Percentiles rank a stretch among this genome's conserved stretches.
phyloP scores from a whole-genome alignment of 2,797 vertebrate species.

The Mallotus villosus region DNA sequence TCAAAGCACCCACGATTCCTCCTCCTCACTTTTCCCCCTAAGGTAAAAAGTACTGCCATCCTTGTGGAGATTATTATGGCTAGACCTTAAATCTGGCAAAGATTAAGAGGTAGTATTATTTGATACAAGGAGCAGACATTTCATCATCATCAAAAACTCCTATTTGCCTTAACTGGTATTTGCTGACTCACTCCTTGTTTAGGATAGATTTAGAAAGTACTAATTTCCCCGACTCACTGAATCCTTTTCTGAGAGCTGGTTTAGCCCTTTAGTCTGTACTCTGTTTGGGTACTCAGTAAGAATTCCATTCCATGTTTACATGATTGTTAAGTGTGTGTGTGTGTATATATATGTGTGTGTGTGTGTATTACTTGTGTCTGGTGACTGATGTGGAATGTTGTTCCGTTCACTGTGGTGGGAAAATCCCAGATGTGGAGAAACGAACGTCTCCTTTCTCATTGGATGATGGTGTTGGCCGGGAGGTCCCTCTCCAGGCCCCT shows the following conservation, averaged over 20 bases:
- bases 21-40: not conserved
- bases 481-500: conserved; percentile 66
- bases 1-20: conserved; percentile 22
- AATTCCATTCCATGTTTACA: conserved; percentile 28
- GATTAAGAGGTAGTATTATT: conserved; percentile 54
- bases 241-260: not conserved
- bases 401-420: conserved; percentile 63
- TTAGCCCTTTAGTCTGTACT: conserved; percentile 16
- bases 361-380: conserved; percentile 32
- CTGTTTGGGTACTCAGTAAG: conserved; percentile 26
- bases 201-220: conserved; percentile 10
- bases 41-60: conserved; percentile 35
- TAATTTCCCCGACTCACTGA: not conserved
- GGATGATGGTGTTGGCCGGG: conserved; percentile 60
- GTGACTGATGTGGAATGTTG: conserved; percentile 63
- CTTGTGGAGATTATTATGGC: conserved; percentile 41
- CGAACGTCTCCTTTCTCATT: conserved; percentile 59
- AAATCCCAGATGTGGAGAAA: conserved; percentile 73
- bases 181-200: conserved; percentile 40
- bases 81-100: conserved; percentile 46
- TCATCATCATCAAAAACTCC: conserved; percentile 64
- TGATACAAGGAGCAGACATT: conserved; percentile 66
- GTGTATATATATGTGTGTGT: conserved; percentile 19
- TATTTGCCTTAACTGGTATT: conserved; percentile 50
- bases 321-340: not conserved